phyloP scores from a whole-genome alignment of 2,797 vertebrate genomes.

The Gymnodraco acuticeps region DNA sequence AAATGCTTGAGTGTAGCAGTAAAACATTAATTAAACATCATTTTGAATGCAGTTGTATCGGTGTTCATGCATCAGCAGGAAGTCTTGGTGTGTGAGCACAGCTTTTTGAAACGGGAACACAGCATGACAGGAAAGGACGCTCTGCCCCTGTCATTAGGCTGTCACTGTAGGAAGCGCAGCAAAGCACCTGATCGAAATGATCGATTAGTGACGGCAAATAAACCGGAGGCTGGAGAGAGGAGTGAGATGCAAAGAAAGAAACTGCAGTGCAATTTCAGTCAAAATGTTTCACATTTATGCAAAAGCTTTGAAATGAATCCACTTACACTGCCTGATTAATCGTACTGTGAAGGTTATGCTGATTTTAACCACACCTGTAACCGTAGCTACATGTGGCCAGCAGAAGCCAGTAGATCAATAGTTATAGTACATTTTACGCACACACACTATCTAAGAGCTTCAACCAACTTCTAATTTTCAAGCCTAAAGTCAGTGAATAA shows the following conservation, averaged over 20 bases:
- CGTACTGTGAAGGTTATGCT: not conserved
- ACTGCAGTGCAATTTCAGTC: not conserved
- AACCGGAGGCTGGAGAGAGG: slow-evolving; percentile 22
- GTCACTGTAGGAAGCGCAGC: slow-evolving; percentile 23
- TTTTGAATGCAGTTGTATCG: not conserved
- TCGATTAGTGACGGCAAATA: slow-evolving; percentile 53
- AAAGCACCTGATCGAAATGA: slow-evolving; percentile 41
- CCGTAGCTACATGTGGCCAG: not conserved
- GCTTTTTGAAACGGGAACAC: slow-evolving; percentile 10
- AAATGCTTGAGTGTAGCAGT: slow-evolving; percentile 6
- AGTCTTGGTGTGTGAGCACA: not conserved
- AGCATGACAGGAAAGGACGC: slow-evolving; percentile 37
- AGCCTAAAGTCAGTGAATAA: slow-evolving; percentile 9
- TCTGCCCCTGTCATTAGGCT: slow-evolving; percentile 26
- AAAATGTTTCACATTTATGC: not conserved
- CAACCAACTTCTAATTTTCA: not conserved
- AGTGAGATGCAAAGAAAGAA: slow-evolving; percentile 16
- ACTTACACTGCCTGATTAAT: not conserved
- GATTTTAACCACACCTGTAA: not conserved
- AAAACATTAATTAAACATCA: not conserved
- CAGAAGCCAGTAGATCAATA: not conserved
- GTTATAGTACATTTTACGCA: not conserved
- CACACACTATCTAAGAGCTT: not conserved
- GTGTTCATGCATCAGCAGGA: not conserved
- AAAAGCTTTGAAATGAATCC: not conserved